These are phyloP conservation scores for Drosophila aff. DNA, from an alignment of 1,140 invertebrate species.

Conservation along the genomic window DNA sequence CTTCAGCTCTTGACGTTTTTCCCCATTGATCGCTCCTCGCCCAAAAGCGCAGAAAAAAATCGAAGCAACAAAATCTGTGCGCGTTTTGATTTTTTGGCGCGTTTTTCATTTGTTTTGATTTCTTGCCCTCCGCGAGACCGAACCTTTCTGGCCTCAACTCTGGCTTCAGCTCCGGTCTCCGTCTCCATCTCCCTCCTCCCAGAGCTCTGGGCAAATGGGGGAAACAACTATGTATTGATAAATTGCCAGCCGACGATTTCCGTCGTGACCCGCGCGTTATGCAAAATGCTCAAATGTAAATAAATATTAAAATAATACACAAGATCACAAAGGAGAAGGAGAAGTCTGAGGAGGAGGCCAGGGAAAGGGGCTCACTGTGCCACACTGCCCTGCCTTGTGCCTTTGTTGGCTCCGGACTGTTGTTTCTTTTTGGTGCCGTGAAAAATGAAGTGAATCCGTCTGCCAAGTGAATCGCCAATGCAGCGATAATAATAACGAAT, in stretches of 20 bases:
- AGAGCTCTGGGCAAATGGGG: conserved; percentile 34
- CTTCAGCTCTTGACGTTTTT: conserved; percentile 40
- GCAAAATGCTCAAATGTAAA: conserved; percentile 83
- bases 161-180: conserved; percentile 6
- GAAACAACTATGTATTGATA: conserved; percentile 80
- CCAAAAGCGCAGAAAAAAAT: conserved; percentile 5
- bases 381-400: conserved; percentile 45
- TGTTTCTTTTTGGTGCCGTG: conserved; percentile 41
- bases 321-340: conserved; percentile 57
- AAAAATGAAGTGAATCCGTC: conserved; percentile 82
- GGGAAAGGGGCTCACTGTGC: conserved; percentile 15
- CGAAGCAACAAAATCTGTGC: conserved; percentile 58
- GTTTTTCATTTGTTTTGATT: conserved; percentile 73
- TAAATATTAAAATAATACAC: conserved; percentile 84
- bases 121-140: conserved; percentile 43
- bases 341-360: background rate
- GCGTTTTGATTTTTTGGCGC: conserved; percentile 80
- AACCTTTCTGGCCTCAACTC: conserved; percentile 43
- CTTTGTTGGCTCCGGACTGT: conserved; percentile 54
- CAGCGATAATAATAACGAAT: conserved; percentile 60
- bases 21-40: conserved; percentile 64
- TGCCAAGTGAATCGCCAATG: conserved; percentile 69
- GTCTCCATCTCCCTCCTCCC: conserved; percentile 34
- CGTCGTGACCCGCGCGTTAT: conserved; percentile 84
- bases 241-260: conserved; percentile 84